Evolutionary conservation across 2,113 vertebrate species (phyloP).

Genomic region (Colistium nudipinnis): DNA sequence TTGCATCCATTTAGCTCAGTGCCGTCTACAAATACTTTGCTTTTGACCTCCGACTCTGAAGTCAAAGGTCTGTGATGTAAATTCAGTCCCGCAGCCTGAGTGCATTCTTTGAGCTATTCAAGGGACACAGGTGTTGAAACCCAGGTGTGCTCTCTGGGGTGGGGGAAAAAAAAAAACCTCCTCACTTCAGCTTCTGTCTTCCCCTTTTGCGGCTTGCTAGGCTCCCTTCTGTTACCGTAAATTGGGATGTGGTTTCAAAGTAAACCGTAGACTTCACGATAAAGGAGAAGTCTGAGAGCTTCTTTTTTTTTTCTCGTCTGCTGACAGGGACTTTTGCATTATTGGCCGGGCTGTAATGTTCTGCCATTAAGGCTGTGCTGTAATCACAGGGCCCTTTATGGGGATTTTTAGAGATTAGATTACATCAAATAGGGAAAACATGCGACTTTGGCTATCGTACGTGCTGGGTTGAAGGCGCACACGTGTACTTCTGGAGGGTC

Average conservation of each 20-base stretch:
- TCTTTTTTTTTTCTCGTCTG: not conserved
- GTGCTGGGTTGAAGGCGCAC: slow-evolving; percentile 10
- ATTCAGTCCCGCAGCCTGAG: slow-evolving; percentile 17
- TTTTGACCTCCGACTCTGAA: not conserved
- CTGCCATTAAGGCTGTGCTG: slow-evolving; percentile 22
- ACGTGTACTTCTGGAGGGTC: not conserved
- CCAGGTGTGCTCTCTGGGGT: slow-evolving; percentile 21
- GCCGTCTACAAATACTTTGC: not conserved
- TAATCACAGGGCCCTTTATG: slow-evolving; percentile 47
- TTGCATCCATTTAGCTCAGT: slow-evolving; percentile 2
- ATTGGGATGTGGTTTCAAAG: slow-evolving; percentile 35
- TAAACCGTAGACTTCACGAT: slow-evolving; percentile 19
- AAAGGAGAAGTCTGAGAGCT: slow-evolving; percentile 38
- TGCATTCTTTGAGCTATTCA: slow-evolving; percentile 24
- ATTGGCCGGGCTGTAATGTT: slow-evolving; percentile 9
- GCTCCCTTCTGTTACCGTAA: slow-evolving; percentile 8
- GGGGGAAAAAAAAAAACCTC: not conserved
- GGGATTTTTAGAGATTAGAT: not conserved
- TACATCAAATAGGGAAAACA: slow-evolving; percentile 55
- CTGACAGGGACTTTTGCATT: slow-evolving; percentile 42
- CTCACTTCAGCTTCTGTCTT: not conserved
- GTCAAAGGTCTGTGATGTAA: slow-evolving; percentile 9
- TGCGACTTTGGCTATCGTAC: slow-evolving; percentile 25
- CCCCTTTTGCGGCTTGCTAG: not conserved
- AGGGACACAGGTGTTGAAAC: not conserved